A percentile compares a stretch with the other conserved stretches of the same genome.
Evolutionary conservation across 2,888 invertebrate genomes (phyloP).

Genomic region (Blastobasis lacticolella): DNA sequence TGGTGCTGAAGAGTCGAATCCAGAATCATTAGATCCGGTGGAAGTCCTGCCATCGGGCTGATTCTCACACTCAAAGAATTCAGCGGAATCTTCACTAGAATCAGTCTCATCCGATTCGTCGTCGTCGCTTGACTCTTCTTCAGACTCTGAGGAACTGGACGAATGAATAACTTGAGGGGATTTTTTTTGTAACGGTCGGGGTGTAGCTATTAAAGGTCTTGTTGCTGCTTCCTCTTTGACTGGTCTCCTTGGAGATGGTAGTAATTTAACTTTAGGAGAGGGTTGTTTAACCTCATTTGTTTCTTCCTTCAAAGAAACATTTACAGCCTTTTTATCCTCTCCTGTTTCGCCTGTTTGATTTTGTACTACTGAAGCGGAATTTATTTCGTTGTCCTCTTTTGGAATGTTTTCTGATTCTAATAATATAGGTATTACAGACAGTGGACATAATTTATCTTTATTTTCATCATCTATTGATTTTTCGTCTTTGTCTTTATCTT

Average conservation of each 20-base stretch:
- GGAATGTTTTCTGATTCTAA: conserved; percentile 47
- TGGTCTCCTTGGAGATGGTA: conserved; percentile 31
- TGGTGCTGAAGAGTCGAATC: conserved; percentile 83
- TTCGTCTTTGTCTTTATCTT: too few relatives aligned
- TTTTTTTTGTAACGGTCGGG: conserved; percentile 75
- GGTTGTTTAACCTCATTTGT: conserved; percentile 23
- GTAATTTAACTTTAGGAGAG: conserved; percentile 15
- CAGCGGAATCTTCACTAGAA: conserved; percentile 52
- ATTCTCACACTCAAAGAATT: conserved; percentile 63
- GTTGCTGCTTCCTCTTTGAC: conserved; percentile 72
- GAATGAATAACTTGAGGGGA: conserved; percentile 54
- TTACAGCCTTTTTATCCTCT: conserved; percentile 42
- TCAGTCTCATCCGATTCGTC: conserved; percentile 62
- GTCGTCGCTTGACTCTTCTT: conserved; percentile 62
- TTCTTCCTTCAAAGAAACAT: conserved; percentile 18
- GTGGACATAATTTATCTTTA: conserved; percentile 2
- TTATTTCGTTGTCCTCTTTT: conserved; percentile 18
- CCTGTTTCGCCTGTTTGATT: conserved; percentile 20
- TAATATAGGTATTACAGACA: conserved; percentile 14
- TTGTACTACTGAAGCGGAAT: conserved; percentile 12
- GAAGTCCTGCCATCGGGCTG: conserved; percentile 76
- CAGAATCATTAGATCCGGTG: conserved; percentile 89
- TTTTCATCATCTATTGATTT: neutral
- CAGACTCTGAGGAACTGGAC: conserved; percentile 57
- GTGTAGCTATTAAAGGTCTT: conserved; percentile 75